Base-by-base conservation (phyloP, 2,797 vertebrate species). In the Prionace glauca region DNA sequence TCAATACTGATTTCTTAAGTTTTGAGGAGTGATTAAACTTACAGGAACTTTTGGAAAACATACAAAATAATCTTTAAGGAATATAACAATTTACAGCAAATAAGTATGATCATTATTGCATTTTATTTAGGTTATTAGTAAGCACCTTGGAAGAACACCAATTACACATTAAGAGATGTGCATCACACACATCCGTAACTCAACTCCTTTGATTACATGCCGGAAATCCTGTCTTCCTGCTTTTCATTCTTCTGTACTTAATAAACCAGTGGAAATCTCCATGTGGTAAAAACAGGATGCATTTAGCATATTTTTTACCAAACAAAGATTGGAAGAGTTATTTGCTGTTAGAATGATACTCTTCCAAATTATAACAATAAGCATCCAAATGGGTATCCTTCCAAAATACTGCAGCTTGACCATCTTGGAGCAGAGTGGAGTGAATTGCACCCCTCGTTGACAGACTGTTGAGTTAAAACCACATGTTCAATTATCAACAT, bases 81-180 rank as follows among this genome's bases (percentile, higher is more conserved):
- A 74, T 95, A 20, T 3, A 77, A 56, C 67, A 95, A 41, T 20
- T 74, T 60, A 77, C 50, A 60, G 29, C 14, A 74, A 56, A 77
- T 56, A 56, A 77, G 45, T 5, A 32, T 72, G 69, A 26, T 95
- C 2, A 72, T 56, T 72, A 29, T 18, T 77, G 26, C 9, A 77
- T 18, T 56, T 56, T 77, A 18, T 77, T 77, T 72, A 95, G 41
- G 50, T 77, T 77, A 77, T 56, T 56, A 45, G 11, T 74, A 69
- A 32, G 71, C 24, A 14, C 16, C 71, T 56, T 56, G 69, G 45
- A 95, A 77, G 45, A 72, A 74, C 29, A 60, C 62, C 45, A 74
- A n/a, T 77, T 95, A n/a, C 93, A 95, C 45, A 95, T 77, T 24
- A 95, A 77, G 50, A 65, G 62, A 65, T 65, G 14, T 74, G 69